These are phyloP conservation scores for Excalfactoria chinensis DNA, from an alignment of 2,113 vertebrate species.

Conservation along the genomic window DNA sequence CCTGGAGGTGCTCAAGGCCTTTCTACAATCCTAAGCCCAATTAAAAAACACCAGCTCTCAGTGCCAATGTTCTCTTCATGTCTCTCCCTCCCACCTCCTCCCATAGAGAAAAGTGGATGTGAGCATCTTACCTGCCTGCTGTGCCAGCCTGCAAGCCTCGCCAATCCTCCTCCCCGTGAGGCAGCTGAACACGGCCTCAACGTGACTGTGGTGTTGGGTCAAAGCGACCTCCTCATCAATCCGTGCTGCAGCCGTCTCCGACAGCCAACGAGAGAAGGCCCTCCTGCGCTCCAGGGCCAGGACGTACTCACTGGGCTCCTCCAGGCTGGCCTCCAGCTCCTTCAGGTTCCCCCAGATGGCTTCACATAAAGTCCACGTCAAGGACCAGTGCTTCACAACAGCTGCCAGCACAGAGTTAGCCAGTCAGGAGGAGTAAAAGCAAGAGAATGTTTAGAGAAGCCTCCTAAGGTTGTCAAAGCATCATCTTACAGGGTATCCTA, in stretches of 20 bases:
- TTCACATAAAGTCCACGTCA: constrained; percentile 92
- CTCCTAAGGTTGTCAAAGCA: rapidly evolving
- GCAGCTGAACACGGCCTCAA: constrained; percentile 92
- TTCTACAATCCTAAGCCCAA: no score
- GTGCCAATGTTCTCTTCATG: no score
- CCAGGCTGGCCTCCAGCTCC: constrained; percentile 76
- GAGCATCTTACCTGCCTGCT: constrained; percentile 83
- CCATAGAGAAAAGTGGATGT: rapidly evolving
- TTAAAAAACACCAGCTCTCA: no score
- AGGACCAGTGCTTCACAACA: constrained; percentile 83
- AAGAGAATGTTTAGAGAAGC: neutral
- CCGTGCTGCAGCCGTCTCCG: constrained; percentile 74
- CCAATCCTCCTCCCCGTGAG: constrained; percentile 90
- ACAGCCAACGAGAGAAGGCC: constrained; percentile 90
- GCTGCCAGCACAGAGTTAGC: constrained; percentile 58
- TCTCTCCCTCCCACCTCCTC: no score
- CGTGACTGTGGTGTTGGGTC: constrained; percentile 66
- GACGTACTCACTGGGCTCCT: constrained; percentile 77
- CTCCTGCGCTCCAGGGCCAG: constrained; percentile 85
- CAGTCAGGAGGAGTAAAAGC: neutral
- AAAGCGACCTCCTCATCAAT: constrained; percentile 87
- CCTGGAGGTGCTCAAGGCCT: no score
- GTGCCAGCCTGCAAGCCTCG: constrained; percentile 90
- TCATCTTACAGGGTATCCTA: neutral
- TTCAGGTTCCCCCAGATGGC: constrained; percentile 89